Evolutionary conservation across 2,888 invertebrate genomes (phyloP), one percentile per base, ranked within the genome.

Genomic region (Linyphia triangularis): DNA sequence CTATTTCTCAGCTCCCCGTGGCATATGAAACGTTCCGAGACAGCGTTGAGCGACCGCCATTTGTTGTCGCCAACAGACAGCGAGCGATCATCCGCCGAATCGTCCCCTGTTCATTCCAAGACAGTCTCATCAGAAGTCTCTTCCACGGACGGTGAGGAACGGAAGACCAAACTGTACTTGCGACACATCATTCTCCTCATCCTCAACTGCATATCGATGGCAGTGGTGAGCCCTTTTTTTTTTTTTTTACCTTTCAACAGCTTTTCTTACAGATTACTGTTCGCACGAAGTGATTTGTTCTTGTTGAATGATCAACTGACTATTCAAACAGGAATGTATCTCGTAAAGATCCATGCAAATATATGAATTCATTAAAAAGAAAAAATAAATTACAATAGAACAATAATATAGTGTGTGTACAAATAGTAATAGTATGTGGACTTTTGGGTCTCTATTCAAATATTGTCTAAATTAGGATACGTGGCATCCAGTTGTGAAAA

Each of bases 121-220:
- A 5, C 24, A 0, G 10, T 43, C n/a, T 2, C 28, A 16, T n/a
- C 61, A 2, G 13, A 4, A 2, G 2, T 5, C 22, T 24, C 65
- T 0, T 59, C 67, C 7, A 10, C 22, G 3, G n/a, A 16, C 16
- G 75, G 24, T 5, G 70, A 79, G 5, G 65, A 67, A 2, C 73
- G 72, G 26, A 24, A 7, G 7, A 78, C 30, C 9, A 13, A 33
- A 95, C 91, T 95, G 95, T 65, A 75, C 19, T 93, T 97, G 90
- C 94, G 96, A 89, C 98, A 98, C 92, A 95, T 96, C 33, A 95
- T 97, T 30, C 94, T 98, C 61, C 94, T 98, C 79, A 95, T 98
- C 85, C 93, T 96, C 19, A 94, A 97, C 90, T 94, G 95, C 78
- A 95, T 96, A 91, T 96, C 96, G 61, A 97, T 97, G 96, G 97